A percentile compares a stretch with the other conserved stretches of the same genome.
phyloP scores from a whole-genome alignment of 2,888 invertebrate genomes.

The Miltochrista miniata region DNA sequence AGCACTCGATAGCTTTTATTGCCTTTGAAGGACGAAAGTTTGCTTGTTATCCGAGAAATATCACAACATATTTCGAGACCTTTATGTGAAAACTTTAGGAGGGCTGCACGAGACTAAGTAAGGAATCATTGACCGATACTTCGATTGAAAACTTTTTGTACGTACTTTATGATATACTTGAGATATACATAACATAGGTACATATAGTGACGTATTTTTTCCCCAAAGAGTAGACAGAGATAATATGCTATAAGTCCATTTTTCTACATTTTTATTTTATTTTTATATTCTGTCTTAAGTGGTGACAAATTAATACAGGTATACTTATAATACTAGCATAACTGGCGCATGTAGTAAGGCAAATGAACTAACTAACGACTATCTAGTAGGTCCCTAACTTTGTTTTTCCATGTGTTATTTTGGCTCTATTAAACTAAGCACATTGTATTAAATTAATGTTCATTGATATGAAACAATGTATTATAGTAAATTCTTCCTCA shows the following conservation, averaged over 20 bases:
- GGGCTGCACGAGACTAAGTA: constrained; percentile 49
- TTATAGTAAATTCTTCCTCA: too few relatives aligned
- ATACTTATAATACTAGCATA: too few relatives aligned
- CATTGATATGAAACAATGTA: too few relatives aligned
- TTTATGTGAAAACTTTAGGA: constrained; percentile 72
- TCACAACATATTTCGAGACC: constrained; percentile 69
- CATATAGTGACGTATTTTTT: too few relatives aligned
- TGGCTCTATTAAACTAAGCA: too few relatives aligned
- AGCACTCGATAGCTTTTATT: constrained; percentile 48
- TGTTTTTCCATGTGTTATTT: neutral
- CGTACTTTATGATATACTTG: constrained; percentile 22
- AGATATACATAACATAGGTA: too few relatives aligned
- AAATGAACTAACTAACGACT: constrained; percentile 18
- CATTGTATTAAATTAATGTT: too few relatives aligned
- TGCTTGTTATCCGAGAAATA: constrained; percentile 77
- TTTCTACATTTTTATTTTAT: too few relatives aligned
- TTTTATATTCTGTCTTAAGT: too few relatives aligned
- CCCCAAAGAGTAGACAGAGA: too few relatives aligned
- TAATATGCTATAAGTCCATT: too few relatives aligned
- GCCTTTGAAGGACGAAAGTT: constrained; percentile 64
- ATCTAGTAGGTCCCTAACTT: neutral
- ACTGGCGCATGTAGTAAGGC: constrained; percentile 24
- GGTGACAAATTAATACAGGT: too few relatives aligned
- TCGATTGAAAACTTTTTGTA: constrained; percentile 30
- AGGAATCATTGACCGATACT: constrained; percentile 38